These are phyloP conservation scores for Drosophila mimetica DNA, from an alignment of 2,888 invertebrate genomes.

Conservation along the genomic window DNA sequence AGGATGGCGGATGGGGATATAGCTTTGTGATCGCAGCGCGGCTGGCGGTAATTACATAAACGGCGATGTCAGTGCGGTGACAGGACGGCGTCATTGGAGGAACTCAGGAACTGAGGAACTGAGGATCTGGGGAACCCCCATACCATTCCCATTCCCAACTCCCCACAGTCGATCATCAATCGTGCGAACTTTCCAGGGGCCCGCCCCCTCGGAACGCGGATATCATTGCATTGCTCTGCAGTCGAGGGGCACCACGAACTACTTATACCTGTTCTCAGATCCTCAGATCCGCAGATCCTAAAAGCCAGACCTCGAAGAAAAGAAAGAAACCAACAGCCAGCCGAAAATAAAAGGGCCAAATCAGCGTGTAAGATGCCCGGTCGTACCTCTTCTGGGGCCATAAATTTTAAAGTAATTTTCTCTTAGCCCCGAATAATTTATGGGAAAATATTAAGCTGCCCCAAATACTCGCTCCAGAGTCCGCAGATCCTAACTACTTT, in stretches of 20 bases:
- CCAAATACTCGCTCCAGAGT: constrained; percentile 54
- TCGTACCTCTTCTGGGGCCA: constrained; percentile 48
- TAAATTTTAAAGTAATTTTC: constrained; percentile 81
- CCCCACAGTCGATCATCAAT: constrained; percentile 70
- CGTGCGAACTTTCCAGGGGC: constrained; percentile 76
- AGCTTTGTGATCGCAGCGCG: constrained; percentile 47
- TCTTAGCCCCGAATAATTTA: constrained; percentile 74
- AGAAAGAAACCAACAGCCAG: constrained; percentile 21
- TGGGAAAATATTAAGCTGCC: constrained; percentile 74
- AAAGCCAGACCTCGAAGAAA: constrained; percentile 63
- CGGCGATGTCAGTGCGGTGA: constrained; percentile 76
- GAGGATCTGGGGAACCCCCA: too few species aligned
- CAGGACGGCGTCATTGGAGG: constrained; percentile 70
- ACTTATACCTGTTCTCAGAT: constrained; percentile 58
- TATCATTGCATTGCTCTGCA: constrained; percentile 55
- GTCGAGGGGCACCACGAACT: constrained; percentile 8
- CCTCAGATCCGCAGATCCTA: constrained; percentile 50
- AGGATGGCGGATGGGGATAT: constrained; percentile 33
- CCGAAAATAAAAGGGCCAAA: constrained; percentile 72
- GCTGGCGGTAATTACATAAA: constrained; percentile 68
- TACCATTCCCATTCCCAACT: constrained; percentile 12
- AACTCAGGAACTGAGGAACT: constrained; percentile 4
- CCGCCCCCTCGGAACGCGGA: constrained; percentile 69
- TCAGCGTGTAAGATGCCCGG: constrained; percentile 64
- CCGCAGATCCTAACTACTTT: constrained; percentile 7